These are phyloP conservation scores for Dendrolimus kikuchii DNA, from an alignment of 1,140 invertebrate genomes.

Conservation along the genomic window DNA sequence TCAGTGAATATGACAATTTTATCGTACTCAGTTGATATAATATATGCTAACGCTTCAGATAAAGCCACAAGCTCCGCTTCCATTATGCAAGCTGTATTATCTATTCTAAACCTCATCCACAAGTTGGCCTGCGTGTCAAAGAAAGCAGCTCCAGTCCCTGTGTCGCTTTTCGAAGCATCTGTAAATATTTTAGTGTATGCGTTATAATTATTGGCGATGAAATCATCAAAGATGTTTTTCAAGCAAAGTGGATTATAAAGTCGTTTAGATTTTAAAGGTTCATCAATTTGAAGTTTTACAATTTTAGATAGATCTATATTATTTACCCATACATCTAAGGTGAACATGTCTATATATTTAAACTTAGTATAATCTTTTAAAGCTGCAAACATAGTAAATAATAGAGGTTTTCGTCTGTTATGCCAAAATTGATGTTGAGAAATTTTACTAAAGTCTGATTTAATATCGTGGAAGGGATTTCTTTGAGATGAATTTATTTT, in stretches of 20 bases:
- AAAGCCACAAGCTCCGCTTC: conserved; percentile 8
- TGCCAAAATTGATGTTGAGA: neutral
- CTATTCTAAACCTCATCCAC: neutral
- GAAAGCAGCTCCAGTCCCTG: conserved; percentile 7
- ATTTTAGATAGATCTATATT: conserved; percentile 4
- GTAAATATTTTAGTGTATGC: conserved; percentile 6
- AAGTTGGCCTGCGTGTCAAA: conserved; percentile 4
- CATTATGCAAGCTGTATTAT: conserved; percentile 5
- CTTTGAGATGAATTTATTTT: conserved; percentile 6
- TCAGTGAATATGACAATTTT: conserved; percentile 22
- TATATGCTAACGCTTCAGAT: conserved; percentile 11
- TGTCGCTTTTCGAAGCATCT: conserved; percentile 7
- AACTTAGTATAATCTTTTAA: neutral
- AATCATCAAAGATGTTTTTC: conserved; percentile 1
- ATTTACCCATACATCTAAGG: conserved; percentile 5
- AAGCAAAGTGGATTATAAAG: neutral
- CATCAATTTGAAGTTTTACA: conserved; percentile 1
- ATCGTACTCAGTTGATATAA: conserved; percentile 5
- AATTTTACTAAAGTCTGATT: neutral
- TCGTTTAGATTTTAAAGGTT: neutral
- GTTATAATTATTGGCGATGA: conserved; percentile 7
- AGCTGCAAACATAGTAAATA: neutral
- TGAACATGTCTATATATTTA: conserved; percentile 6
- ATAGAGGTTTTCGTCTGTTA: conserved; percentile 4
- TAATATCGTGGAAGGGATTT: neutral